Evolutionary conservation across 2,888 invertebrate genomes (phyloP), one percentile per base, ranked within the genome.

Genomic region (Synergus japonicus): DNA sequence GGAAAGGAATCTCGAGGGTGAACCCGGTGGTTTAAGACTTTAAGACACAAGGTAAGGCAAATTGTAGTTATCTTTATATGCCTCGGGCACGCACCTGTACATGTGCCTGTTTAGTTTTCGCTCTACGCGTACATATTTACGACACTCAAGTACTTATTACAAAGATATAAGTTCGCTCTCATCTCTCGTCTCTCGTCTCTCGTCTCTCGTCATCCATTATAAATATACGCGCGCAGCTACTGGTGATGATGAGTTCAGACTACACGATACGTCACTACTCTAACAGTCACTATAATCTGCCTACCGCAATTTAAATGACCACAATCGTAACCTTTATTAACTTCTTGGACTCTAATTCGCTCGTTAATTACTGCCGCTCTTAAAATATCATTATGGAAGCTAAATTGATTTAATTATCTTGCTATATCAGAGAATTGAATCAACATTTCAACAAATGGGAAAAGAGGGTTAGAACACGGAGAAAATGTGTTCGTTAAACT

Each of bases 1-100:
- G 89, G 88, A 89, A 90, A 88, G 89, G 89, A 90, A 90, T 90
- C 88, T 87, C 88, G 90, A 90, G 90, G 90, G 88, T 88, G 89
- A 88, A 86, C 80, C 85, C 81, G 78, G 66, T 43, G 65, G 49
- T 77, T 37, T 76, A 76, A 78, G 69, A 77, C 69, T 37, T 54
- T 54, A 78, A 78, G 41, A 66, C 43, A 78, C 78, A 67, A 66
- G 43, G 41, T 78, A 58, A 78, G 76, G 22, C 54, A 37, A 76
- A 76, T 63, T 43, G 63, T 41, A 46, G 76, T 76, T 60, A 76
- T 22, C 22, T 44, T 18, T 46, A n/a, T 22, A 64, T 43, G 63
- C 60, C 76, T 76, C 15, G 43, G 76, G 60, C 76, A 46, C 63
- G 22, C 63, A 64, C 22, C 44, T 76, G 43, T 10, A 29, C 44